Conservation (phyloP, 2,888 invertebrate genomes). For the Conomelus anceps region DNA sequence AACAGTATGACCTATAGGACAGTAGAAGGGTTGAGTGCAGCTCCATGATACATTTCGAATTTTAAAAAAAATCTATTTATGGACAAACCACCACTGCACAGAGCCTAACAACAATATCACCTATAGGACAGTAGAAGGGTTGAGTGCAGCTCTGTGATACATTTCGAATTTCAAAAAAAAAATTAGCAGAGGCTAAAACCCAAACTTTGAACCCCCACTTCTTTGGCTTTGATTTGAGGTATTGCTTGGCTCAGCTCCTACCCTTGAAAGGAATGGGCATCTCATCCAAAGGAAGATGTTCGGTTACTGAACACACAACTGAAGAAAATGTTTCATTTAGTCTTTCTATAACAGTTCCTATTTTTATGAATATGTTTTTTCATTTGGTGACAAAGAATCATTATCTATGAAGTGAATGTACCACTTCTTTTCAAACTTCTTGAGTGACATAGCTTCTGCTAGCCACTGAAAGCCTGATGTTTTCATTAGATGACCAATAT, state of each 20-base stretch:
- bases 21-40: not conserved
- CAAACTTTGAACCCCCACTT: constrained; percentile 31
- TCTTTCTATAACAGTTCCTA: constrained; percentile 22
- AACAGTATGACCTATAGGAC: not conserved
- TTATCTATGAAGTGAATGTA: constrained; percentile 29
- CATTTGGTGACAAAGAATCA: constrained; percentile 14
- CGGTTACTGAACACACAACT: constrained; percentile 20
- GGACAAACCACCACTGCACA: no score
- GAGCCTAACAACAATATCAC: not conserved
- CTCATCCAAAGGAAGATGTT: constrained; percentile 28
- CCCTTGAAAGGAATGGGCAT: constrained; percentile 32
- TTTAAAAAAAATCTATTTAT: constrained; percentile 28
- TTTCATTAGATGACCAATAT: constrained; percentile 25
- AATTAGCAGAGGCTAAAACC: constrained; percentile 26
- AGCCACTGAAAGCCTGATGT: constrained; percentile 26
- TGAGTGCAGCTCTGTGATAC: constrained; percentile 22
- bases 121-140: not conserved
- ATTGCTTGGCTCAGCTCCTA: constrained; percentile 27
- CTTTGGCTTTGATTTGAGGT: constrained; percentile 24
- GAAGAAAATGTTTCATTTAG: constrained; percentile 20
- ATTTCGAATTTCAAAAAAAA: constrained; percentile 30
- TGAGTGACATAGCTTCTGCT: constrained; percentile 26
- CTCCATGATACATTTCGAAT: constrained; percentile 30
- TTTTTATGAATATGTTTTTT: constrained; percentile 29
- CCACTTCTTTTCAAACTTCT: constrained; percentile 27